Base-by-base conservation (phyloP, 2,888 invertebrate species). In the Cosmia pyralina region DNA sequence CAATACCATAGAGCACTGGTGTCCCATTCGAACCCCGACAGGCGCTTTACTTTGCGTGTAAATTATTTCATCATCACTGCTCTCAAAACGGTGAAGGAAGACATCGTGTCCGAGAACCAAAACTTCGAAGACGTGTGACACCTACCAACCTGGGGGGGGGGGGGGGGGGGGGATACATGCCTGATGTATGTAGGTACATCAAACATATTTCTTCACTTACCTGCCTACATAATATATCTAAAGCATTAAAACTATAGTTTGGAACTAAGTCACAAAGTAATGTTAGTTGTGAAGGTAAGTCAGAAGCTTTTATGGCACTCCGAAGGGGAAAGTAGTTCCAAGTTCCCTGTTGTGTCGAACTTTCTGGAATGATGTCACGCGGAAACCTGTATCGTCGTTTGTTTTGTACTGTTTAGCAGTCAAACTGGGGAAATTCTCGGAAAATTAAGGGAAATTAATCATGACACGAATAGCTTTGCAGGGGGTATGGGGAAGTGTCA, bases 301-400 rank as follows among this genome's bases (percentile, higher is more conserved):
- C 78, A 73, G 74, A 84, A 85, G 85, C 84, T 85, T 84, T 85
- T 84, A 84, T 83, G 74, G 69, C 76, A 75, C 85, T 83, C 78
- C 62, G 75, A 70, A 77, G 69, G 75, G 64, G 69, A 78, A 84
- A 85, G 71, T 85, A 78, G 69, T 75, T 60, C 68, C 28, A 74
- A 82, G 79, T 82, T 82, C 44, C 48, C 48, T 75, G 70, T 74
- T 71, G 70, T 77, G 72, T 72, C 69, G 38, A 81, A 84, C 76
- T 84, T 84, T 83, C 28, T 60, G 57, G 66, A 73, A 71, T 57
- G 77, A 78, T 74, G 78, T 85, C 83, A 76, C 57, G 63, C 68
- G 69, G 74, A 73, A 72, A 72, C 72, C 73, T 75, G 75, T 81
- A 52, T 77, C 34, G 78, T 77, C 22, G 67, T 63, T 62, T 75